Base-by-base conservation (phyloP, 1,140 invertebrate species). In the Tetragnatha versicolor region DNA sequence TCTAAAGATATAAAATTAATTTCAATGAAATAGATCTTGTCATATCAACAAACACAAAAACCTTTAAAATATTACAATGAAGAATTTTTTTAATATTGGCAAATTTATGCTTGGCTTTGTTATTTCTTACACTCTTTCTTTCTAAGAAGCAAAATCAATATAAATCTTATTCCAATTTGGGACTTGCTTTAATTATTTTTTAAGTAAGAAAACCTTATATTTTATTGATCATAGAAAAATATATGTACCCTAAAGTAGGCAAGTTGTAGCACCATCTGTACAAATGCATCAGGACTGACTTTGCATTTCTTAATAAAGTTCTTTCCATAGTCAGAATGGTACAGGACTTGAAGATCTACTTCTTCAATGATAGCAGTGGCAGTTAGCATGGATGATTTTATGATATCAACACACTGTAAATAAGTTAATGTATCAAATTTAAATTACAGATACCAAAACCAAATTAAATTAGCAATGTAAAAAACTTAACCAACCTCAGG, bases 211-310 rank as follows among this genome's bases (percentile, higher is more conserved):
- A n/a, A n/a, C n/a, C n/a, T n/a, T n/a, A n/a, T n/a, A n/a, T n/a
- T n/a, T n/a, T n/a, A n/a, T n/a, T n/a, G n/a, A n/a, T n/a, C n/a
- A 51, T 3, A 33, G 9, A 37, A 61, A 63, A 49, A 45, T 25
- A n/a, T 80, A 79, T 83, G 83, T 85, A 90, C 90, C 81, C 90
- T 88, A 85, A 91, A 97, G 85, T 99, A 99, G 3, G 97, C 94
- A 66, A 98, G 86, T 85, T 99, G 97, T 2, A 99, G 87, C 4
- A 94, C 93, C 92, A 98, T 93, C 88, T 98, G 97, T 82, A 98
- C 93, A 85, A 91, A 98, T 14, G 96, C 97, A 89, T 99, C 97
- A 0, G 97, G 97, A 80, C 94, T 97, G 25, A 97, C 89, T 66
- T 90, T 90, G 82, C 93, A 95, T 66, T 90, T 90, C 87, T 99